A percentile compares a stretch with the other conserved stretches of the same genome.
These are phyloP conservation scores for Periophthalmus modestus DNA, from an alignment of 2,113 vertebrate genomes.

Conservation along the genomic window DNA sequence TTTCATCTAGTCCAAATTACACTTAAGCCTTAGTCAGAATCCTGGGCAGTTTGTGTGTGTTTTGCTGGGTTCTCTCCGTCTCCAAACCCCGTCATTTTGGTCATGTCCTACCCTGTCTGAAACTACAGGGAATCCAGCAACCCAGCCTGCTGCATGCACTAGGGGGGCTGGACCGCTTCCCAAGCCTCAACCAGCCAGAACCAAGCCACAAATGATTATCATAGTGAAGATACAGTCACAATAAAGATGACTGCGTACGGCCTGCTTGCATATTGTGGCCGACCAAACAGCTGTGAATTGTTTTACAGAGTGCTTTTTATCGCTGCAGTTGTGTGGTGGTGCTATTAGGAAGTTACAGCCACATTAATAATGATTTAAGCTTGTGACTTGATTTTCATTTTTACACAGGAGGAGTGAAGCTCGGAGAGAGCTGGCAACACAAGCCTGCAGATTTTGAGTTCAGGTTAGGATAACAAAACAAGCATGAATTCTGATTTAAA, in stretches of 20 bases:
- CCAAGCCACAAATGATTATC: constrained; percentile 71
- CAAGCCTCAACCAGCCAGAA: constrained; percentile 58
- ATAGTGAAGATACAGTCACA: constrained; percentile 49
- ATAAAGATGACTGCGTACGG: constrained; percentile 25
- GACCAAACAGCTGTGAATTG: constrained; percentile 32
- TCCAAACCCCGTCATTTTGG: constrained; percentile 75
- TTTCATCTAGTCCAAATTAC: constrained; percentile 27
- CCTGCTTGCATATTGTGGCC: constrained; percentile 27
- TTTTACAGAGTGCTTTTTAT: constrained; percentile 20
- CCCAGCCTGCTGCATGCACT: constrained; percentile 34
- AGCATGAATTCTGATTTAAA: neutral
- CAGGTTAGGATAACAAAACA: neutral
- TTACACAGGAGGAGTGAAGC: constrained; percentile 25
- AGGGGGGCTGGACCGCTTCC: constrained; percentile 52
- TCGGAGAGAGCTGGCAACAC: constrained; percentile 11
- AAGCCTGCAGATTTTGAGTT: neutral
- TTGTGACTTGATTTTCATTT: neutral
- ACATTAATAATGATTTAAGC: constrained; percentile 8
- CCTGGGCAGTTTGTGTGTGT: constrained; percentile 45
- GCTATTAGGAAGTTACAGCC: constrained; percentile 22
- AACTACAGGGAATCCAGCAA: constrained; percentile 43
- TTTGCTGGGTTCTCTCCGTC: constrained; percentile 19
- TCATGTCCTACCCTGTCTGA: constrained; percentile 58
- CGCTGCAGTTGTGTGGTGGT: constrained; percentile 5
- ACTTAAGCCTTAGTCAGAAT: constrained; percentile 35